phyloP scores from a whole-genome alignment of 2,113 vertebrate species.

The Maccullochella peelii region DNA sequence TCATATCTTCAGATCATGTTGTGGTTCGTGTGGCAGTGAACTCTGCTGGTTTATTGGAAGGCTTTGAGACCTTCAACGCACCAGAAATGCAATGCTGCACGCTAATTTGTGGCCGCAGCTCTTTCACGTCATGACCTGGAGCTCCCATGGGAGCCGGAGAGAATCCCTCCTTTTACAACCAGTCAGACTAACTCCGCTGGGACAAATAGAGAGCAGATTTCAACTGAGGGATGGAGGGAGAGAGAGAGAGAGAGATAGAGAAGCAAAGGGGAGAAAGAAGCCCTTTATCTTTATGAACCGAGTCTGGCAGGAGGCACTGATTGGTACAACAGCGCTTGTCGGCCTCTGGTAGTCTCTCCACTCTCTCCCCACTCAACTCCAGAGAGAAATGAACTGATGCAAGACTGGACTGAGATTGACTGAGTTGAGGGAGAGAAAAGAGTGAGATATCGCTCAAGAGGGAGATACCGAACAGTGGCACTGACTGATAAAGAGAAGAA shows the following conservation, averaged over 20 bases:
- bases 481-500: slow-evolving; percentile 46
- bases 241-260: slow-evolving; percentile 38
- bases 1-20: slow-evolving; percentile 16
- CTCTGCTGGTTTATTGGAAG: slow-evolving; percentile 44
- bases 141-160: slow-evolving; percentile 36
- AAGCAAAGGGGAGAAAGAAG: slow-evolving; percentile 51
- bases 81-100: slow-evolving; percentile 34
- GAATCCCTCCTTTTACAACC: slow-evolving; percentile 58
- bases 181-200: slow-evolving; percentile 47
- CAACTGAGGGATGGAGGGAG: slow-evolving; percentile 35
- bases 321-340: slow-evolving; percentile 65
- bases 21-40: slow-evolving; percentile 25
- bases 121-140: slow-evolving; percentile 62
- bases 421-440: slow-evolving; percentile 50
- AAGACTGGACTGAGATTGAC: slow-evolving; percentile 72
- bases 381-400: slow-evolving; percentile 74
- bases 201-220: slow-evolving; percentile 53
- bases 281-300: slow-evolving; percentile 74
- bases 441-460: slow-evolving; percentile 54
- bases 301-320: slow-evolving; percentile 73
- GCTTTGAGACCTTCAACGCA: slow-evolving; percentile 25
- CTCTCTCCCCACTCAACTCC: slow-evolving; percentile 43
- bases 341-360: slow-evolving; percentile 59
- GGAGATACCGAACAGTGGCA: slow-evolving; percentile 44
- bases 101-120: slow-evolving; percentile 57